Base-by-base conservation (phyloP, 1,140 invertebrate species). In the Pseudachorutes palmiensis region DNA sequence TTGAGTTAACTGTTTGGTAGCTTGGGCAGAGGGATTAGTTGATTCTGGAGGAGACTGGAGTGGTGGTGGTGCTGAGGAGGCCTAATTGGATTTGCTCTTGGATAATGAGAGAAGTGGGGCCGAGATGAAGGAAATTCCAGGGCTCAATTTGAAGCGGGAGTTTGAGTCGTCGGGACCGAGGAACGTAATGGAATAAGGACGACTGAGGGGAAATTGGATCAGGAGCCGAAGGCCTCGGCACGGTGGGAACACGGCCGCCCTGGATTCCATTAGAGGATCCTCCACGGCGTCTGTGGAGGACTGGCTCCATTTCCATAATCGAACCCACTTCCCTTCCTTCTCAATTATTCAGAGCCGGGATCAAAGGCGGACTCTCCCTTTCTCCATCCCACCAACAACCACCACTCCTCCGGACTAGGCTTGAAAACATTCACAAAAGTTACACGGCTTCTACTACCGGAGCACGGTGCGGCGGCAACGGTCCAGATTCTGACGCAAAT, bases 241-340 rank as follows among this genome's bases (percentile, higher is more conserved):
- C 36, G 9, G 36, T 19, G 36, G 36, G 9, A 19, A 19, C 36
- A 9, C 36, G 9, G 9, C 9, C 36, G 36, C 36, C 9, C 36
- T 45, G 51, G 51, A 55, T 55, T 55, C 51, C 51, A 55, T 55
- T 55, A 55, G 51, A 55, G 3, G 36, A n/a, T n/a, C n/a, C n/a
- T n/a, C n/a, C n/a, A n/a, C n/a, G n/a, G n/a, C n/a, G 36, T 9
- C 9, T 12, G 36, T 12, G 19, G 36, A 45, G 36, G 36, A 45
- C 36, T 45, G 51, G 51, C 51, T 12, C 51, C 51, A 55, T 55
- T 55, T 55, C 51, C 51, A 55, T 55, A 55, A 55, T 55, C 51
- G 51, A 55, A 55, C 51, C 5, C 51, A 55, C 51, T 55, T 41
- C 51, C 51, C 51, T 55, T 55, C 51, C 51, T 55, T 26, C 24